These are phyloP conservation scores for Catalaphyllia jardinei DNA, from an alignment of 64 coral and sea anemone genomes.

Conservation along the genomic window DNA sequence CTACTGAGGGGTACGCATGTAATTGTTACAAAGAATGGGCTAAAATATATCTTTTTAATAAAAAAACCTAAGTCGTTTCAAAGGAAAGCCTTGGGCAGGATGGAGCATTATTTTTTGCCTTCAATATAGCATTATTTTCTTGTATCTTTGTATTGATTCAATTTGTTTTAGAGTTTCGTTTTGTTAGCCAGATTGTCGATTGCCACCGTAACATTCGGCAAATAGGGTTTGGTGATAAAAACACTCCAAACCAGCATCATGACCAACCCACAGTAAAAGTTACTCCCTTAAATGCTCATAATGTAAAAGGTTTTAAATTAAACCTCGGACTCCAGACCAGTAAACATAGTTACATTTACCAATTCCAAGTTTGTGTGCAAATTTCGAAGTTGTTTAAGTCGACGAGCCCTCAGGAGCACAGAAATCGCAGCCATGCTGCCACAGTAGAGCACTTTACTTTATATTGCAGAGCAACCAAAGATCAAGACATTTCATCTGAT, in stretches of 20 bases:
- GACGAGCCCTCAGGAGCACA: neutral
- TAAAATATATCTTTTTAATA: slow-evolving; percentile 45
- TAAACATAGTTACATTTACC: neutral
- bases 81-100: slow-evolving; percentile 18
- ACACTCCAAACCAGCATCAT: neutral
- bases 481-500: neutral
- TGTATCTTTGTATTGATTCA: slow-evolving; percentile 11
- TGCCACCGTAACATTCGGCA: too few relatives aligned
- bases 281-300: neutral
- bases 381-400: neutral
- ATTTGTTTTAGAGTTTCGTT: slow-evolving; percentile 18
- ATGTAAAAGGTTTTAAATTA: neutral
- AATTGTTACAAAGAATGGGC: slow-evolving; percentile 17
- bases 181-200: neutral
- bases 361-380: neutral
- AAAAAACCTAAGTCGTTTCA: slow-evolving; percentile 26
- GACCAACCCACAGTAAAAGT: neutral
- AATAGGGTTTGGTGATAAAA: neutral
- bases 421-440: neutral
- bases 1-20: slow-evolving; percentile 5
- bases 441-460: too few relatives aligned
- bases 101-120: slow-evolving; percentile 19
- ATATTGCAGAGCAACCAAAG: neutral
- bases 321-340: neutral
- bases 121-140: slow-evolving; percentile 33